phyloP scores from a whole-genome alignment of 2,113 vertebrate species.

The Notothenia coriiceps region DNA sequence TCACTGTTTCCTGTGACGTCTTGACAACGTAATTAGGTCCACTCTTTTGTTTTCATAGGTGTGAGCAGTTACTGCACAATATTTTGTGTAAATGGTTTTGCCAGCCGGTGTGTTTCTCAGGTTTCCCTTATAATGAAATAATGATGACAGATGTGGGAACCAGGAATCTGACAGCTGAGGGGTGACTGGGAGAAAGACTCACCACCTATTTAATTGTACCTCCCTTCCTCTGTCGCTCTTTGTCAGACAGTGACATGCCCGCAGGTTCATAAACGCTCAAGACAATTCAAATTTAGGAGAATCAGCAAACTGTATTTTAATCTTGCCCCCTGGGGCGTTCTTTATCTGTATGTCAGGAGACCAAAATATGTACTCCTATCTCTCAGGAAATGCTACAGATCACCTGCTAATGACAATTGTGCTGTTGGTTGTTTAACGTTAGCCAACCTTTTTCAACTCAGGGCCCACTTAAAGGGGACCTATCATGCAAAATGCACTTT shows the following conservation, averaged over 20 bases:
- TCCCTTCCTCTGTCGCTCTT: conserved; percentile 4
- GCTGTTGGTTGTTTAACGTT: no score
- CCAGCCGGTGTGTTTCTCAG: conserved; percentile 49
- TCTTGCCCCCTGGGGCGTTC: neutral
- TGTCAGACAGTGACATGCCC: neutral
- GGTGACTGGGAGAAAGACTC: conserved; percentile 15
- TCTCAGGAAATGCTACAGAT: neutral
- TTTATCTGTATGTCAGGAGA: conserved; percentile 33
- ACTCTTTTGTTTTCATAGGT: conserved; percentile 74
- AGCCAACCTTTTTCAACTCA: no score
- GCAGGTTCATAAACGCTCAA: no score
- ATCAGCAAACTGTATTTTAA: neutral
- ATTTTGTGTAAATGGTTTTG: conserved; percentile 45
- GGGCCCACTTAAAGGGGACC: no score
- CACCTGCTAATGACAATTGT: neutral
- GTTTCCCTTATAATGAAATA: conserved; percentile 66
- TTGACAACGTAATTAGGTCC: conserved; percentile 38
- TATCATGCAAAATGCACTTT: no score
- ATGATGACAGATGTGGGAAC: conserved; percentile 54
- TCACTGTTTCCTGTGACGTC: conserved; percentile 55
- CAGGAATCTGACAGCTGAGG: conserved; percentile 44
- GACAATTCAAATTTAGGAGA: no score
- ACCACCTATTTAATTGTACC: neutral
- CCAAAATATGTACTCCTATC: conserved; percentile 40
- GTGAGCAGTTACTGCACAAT: conserved; percentile 53